Percentiles rank a stretch among this genome's conserved stretches.
Conservation (phyloP, 1,140 invertebrate genomes). For the Leucophenga varia region DNA sequence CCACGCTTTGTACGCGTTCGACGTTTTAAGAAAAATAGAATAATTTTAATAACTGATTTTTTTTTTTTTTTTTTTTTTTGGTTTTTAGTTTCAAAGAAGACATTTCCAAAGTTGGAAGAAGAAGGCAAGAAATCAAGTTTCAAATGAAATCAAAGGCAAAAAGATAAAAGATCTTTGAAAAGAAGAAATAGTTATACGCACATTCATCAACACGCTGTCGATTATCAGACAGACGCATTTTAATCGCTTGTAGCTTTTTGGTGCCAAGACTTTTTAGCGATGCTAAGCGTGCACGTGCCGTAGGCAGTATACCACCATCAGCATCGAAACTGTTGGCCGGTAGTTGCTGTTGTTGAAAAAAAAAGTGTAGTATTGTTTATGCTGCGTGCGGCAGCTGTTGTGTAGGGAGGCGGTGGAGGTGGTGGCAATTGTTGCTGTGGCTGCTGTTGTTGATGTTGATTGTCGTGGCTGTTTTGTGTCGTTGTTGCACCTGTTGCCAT, state of each 20-base stretch:
- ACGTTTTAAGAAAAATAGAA: constrained; percentile 36
- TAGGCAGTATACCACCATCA: constrained; percentile 51
- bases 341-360: constrained; percentile 38
- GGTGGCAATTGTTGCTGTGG: constrained; percentile 33
- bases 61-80: background rate
- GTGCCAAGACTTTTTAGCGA: constrained; percentile 68
- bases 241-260: constrained; percentile 66
- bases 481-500: constrained; percentile 1
- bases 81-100: constrained; percentile 13
- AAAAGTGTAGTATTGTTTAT: too few species aligned
- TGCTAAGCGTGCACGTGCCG: constrained; percentile 62
- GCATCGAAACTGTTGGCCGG: constrained; percentile 27
- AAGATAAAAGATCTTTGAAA: constrained; percentile 1
- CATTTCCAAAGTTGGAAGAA: constrained; percentile 3
- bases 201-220: constrained; percentile 57
- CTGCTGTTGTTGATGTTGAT: constrained; percentile 2
- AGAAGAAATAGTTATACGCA: constrained; percentile 24
- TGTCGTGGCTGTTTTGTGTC: constrained; percentile 8
- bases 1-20: constrained; percentile 27
- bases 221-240: constrained; percentile 66
- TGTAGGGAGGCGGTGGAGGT: constrained; percentile 33
- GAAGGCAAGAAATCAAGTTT: constrained; percentile 8
- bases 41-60: constrained; percentile 30
- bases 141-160: constrained; percentile 11
- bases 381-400: constrained; percentile 19